Conservation (phyloP, 2,888 invertebrate genomes). For the Mythimna lalbum region DNA sequence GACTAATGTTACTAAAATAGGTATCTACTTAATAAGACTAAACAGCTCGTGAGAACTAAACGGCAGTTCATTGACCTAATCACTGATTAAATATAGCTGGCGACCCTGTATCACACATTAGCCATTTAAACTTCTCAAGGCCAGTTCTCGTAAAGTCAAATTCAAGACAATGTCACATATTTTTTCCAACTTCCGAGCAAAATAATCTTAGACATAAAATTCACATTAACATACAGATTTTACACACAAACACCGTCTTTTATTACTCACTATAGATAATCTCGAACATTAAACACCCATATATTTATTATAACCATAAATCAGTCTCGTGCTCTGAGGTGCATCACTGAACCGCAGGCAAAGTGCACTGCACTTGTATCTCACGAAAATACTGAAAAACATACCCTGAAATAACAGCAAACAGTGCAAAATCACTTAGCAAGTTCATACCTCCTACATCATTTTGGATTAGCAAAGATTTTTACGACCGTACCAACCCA, state of each 20-base stretch:
- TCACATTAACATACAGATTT: constrained; percentile 67
- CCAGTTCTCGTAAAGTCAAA: constrained; percentile 26
- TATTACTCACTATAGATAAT: constrained; percentile 82
- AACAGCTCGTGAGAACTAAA: neutral
- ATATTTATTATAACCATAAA: constrained; percentile 89
- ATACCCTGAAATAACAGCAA: constrained; percentile 30
- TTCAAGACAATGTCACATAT: constrained; percentile 44
- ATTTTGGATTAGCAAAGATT: constrained; percentile 60
- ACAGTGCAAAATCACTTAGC: constrained; percentile 49
- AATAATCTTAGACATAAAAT: constrained; percentile 63
- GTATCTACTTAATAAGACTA: too few species aligned
- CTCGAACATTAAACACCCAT: constrained; percentile 87
- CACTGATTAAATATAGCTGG: neutral
- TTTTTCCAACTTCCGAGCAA: constrained; percentile 43
- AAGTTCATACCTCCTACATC: constrained; percentile 47
- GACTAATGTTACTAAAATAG: neutral
- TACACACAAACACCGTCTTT: constrained; percentile 69
- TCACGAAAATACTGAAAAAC: constrained; percentile 49
- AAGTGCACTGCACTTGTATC: constrained; percentile 86
- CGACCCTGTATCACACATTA: neutral
- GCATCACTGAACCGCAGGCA: constrained; percentile 81
- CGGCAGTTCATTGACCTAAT: constrained; percentile 9
- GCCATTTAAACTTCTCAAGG: neutral
- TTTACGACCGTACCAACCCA: constrained; percentile 67
- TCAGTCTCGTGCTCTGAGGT: constrained; percentile 85